Evolutionary conservation across 2,113 vertebrate genomes (phyloP), one percentile per base, ranked within the genome.

Genomic region (Ptilonorhynchus violaceus): DNA sequence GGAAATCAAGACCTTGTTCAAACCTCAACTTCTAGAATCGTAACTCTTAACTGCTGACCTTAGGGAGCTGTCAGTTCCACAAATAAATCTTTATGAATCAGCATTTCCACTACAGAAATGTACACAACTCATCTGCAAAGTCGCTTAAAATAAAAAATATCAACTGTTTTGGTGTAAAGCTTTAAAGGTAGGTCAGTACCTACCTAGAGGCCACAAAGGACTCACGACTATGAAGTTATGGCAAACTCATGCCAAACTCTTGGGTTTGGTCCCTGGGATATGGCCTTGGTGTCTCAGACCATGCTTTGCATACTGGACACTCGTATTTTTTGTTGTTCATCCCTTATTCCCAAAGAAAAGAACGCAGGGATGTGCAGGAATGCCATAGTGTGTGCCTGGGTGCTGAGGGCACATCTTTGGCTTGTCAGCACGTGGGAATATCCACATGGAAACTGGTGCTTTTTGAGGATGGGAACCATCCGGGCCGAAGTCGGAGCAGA

Each of bases 301-400:
- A 4, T 7, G 7, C 10, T 88, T 68, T 53, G 24, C 53, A 11
- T 20, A 3, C 53, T 15, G 58, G 8, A 4, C 24, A 3, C 24
- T 80, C 10, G 0, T 2, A 4, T 41, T 37, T 66, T 68, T 14
- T 7, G 1, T 56, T 47, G 13, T 23, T 15, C 27, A 31, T 37
- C 69, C 35, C 11, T 67, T 67, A 23, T 70, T 64, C 52, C 33
- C 42, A 2, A 22, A 41, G 50, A 55, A 52, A 31, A 10, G 53
- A 23, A 6, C 1, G 0, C 22, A 20, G 31, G 66, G 77, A 16
- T 6, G 5, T 46, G 22, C 2, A 4, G 10, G 35, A 39, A 56
- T 1, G 2, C 33, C 20, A 2, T 3, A 44, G 39, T 7, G 4
- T 24, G 49, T 60, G 35, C 41, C 37, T 0, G 2, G 33, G 41